Percentiles rank a stretch among this genome's conserved stretches.
Conservation (phyloP, 2,797 vertebrate genomes). For the Okamejei kenojei region DNA sequence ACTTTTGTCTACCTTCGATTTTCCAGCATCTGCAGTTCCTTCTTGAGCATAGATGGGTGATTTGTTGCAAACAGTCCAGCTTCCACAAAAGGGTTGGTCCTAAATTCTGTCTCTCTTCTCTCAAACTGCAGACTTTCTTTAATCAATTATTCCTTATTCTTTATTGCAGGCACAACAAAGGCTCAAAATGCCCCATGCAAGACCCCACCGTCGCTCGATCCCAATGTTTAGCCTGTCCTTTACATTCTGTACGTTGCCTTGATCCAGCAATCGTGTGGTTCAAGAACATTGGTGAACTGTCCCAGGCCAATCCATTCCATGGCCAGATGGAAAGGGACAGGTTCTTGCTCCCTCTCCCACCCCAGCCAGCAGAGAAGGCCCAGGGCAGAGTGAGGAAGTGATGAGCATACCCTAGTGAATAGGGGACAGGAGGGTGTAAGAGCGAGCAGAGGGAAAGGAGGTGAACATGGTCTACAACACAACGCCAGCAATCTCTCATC, state of each 20-base stretch:
- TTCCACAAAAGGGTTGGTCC: background rate
- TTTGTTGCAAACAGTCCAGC: background rate
- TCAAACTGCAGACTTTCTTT: background rate
- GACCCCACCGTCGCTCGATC: background rate
- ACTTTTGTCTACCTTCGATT: too few species aligned
- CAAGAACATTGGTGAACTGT: background rate
- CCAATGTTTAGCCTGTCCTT: background rate
- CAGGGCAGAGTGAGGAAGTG: background rate
- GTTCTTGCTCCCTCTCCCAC: too few species aligned
- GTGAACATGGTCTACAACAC: background rate
- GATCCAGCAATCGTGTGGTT: background rate
- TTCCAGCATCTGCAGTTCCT: too few species aligned
- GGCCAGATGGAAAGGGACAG: background rate
- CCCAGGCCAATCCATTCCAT: background rate
- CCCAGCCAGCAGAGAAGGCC: too few species aligned
- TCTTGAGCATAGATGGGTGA: background rate
- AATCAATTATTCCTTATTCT: too few species aligned
- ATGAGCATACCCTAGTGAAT: background rate
- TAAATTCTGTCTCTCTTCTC: background rate
- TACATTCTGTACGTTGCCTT: background rate
- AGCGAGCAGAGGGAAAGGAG: background rate
- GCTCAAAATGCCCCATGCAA: background rate
- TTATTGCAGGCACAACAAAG: background rate
- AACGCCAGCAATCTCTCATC: background rate
- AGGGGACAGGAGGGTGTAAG: conserved; percentile 46